Evolutionary conservation across 2,888 invertebrate species (phyloP), one percentile per base, ranked within the genome.

Genomic region (Parnassius mnemosyne): DNA sequence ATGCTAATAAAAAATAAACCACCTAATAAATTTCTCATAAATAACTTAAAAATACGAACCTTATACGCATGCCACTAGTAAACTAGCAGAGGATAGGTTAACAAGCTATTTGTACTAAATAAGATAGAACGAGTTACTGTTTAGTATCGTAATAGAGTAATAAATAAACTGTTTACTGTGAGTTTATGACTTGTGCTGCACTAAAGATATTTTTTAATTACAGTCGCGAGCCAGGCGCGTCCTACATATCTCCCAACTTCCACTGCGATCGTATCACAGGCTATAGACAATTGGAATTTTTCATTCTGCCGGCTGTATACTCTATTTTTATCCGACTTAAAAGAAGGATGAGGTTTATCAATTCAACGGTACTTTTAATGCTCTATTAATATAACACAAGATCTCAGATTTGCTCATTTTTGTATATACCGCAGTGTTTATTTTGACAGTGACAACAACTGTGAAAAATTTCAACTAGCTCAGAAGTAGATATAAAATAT

Each of bases 211-310:
- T 72, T 73, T 76, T 77, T 82, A 79, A 84, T 79, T 80, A 73
- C 74, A 70, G 70, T 72, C 69, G 68, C 75, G 68, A 73, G 73
- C 70, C 69, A 69, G 70, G 67, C 64, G 55, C 73, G 77, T 72
- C 80, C 78, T 81, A 76, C 78, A 85, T 84, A 77, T 75, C 75
- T 75, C 73, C 68, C 66, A 77, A 74, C 75, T 75, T 74, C 68
- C 66, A 72, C 68, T 65, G 60, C 55, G 72, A 76, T 75, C 61
- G 61, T 70, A 79, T 75, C 74, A 64, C 64, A 67, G 66, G 67
- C 74, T 75, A 58, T 58, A 73, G 73, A 69, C 69, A 68, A 67
- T 71, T 68, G 69, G 73, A 72, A 73, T 73, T 76, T 72, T 70
- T 71, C 68, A 73, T 56, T 43, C n/a, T 3, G n/a, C 41, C 20